Base-by-base conservation (phyloP, 2,888 invertebrate genomes). In the Lordiphosa andalusiaca region DNA sequence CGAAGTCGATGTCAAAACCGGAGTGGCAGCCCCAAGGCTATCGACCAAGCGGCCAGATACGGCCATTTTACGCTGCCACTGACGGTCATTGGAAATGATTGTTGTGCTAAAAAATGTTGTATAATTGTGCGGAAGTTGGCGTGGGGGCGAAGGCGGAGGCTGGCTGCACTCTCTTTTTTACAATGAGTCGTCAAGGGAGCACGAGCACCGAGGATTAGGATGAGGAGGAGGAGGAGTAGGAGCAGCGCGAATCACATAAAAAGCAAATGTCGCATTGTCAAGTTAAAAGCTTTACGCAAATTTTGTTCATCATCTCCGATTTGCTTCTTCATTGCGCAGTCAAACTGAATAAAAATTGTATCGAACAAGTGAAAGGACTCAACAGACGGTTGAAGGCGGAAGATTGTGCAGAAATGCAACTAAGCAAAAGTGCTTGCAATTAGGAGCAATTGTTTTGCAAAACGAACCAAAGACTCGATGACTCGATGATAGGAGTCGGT, bases 261-360 rank as follows among this genome's bases (percentile, higher is more conserved):
- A 70, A 67, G 69, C 57, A 72, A 72, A 73, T 68, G 69, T 72
- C 66, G 61, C 66, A 60, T 71, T 68, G 68, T 69, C 71, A 72
- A 68, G 68, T 67, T 77, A 71, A 74, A 73, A 78, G 77, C 69
- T 72, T 70, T 72, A 77, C 69, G 77, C 74, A 73, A 76, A 77
- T 77, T 64, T 51, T 49, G 62, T 51, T 37, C 52, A 65, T 63
- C 57, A 47, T 63, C 51, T 50, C 49, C 52, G 36, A 42, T 40
- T 21, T 36, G n/a, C 25, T 39, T 44, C 16, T 38, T 25, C 12
- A 16, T 16, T 19, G 13, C 53, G 12, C 30, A 52, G 21, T 38
- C 23, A 52, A 64, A 48, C 47, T 37, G 60, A 66, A 60, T 66
- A 41, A 52, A 49, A 67, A 51, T 54, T 54, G 61, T 66, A 61